Base-by-base conservation (phyloP, 2,113 vertebrate genomes). In the Pachypanchax playfairii region DNA sequence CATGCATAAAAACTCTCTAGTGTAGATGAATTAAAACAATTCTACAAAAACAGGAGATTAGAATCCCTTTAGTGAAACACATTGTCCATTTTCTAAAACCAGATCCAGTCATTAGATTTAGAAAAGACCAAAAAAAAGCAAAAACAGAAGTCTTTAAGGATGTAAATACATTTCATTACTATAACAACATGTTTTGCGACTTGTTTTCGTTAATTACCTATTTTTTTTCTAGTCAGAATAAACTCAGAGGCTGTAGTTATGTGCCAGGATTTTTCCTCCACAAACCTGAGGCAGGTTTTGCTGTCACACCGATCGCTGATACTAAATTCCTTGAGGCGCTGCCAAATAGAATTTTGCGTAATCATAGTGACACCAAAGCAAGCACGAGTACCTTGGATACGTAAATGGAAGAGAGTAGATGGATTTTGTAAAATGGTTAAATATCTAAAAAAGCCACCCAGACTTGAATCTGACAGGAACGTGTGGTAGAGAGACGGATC, bases 301-400 rank as follows among this genome's bases (percentile, higher is more conserved):
- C 44, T 49, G 73, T 68, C 73, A 64, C 58, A 70, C 71, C 65
- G 80, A 82, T 83, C 74, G 77, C 75, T 77, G 56, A 75, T 75
- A 76, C 64, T 48, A 75, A 61, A 83, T 65, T 73, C 65, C 75
- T 83, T 73, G 43, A 67, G 54, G 41, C 21, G 22, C 67, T 77
- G 75, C 80, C 85, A 85, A 84, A 67, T 62, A 66, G 66, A 81
- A 70, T 79, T 84, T 77, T 77, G 67, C 36, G 36, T 43, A 61
- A 83, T 65, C 60, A 51, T 57, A 71, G 62, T 31, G 1, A 78
- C 70, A 74, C 79, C 80, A 82, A 77, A 75, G 72, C 73, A 75
- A 73, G 81, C 64, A 66, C 60, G 74, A 78, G 68, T 57, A 69
- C 80, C 69, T 74, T 48, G 47, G 53, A 75, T 65, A 56, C 15